phyloP scores from a whole-genome alignment of 2,888 invertebrate species.

The Perizoma affinitatum region DNA sequence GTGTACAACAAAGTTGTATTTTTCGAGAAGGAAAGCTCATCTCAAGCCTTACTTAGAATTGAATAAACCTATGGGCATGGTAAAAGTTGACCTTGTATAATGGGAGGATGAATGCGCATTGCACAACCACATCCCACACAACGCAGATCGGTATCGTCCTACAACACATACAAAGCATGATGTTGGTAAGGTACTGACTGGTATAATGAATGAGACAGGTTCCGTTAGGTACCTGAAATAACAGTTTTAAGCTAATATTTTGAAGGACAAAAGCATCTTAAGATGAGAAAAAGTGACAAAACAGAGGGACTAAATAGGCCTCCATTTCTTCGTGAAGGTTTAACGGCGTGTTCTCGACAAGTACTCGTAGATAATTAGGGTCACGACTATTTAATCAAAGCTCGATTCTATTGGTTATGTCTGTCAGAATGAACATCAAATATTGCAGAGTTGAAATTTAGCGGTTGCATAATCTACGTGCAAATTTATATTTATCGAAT shows the following conservation, averaged over 20 bases:
- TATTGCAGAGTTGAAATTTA: slow-evolving; percentile 11
- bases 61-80: slow-evolving; percentile 1
- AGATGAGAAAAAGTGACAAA: neutral
- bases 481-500: slow-evolving; percentile 21
- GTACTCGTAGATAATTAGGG: slow-evolving; percentile 7
- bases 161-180: slow-evolving; percentile 13
- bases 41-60: too few relatives aligned
- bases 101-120: slow-evolving; percentile 21
- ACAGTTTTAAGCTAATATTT: slow-evolving; percentile 3
- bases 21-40: too few relatives aligned
- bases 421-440: neutral
- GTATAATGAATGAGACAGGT: slow-evolving; percentile 16
- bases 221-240: neutral
- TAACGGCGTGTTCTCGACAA: too few relatives aligned
- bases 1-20: too few relatives aligned
- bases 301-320: too few relatives aligned
- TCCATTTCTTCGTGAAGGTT: too few relatives aligned
- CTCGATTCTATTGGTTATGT: slow-evolving; percentile 12
- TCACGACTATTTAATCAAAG: slow-evolving; percentile 13
- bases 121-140: slow-evolving; percentile 26
- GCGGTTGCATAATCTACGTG: slow-evolving; percentile 4
- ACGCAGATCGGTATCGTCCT: slow-evolving; percentile 12
- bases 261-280: slow-evolving; percentile 1
- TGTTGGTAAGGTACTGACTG: slow-evolving; percentile 2
- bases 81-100: slow-evolving; percentile 24